Percentiles rank a stretch among this genome's conserved stretches.
Conservation (phyloP, 1,140 invertebrate species). For the Andricus grossulariae region DNA sequence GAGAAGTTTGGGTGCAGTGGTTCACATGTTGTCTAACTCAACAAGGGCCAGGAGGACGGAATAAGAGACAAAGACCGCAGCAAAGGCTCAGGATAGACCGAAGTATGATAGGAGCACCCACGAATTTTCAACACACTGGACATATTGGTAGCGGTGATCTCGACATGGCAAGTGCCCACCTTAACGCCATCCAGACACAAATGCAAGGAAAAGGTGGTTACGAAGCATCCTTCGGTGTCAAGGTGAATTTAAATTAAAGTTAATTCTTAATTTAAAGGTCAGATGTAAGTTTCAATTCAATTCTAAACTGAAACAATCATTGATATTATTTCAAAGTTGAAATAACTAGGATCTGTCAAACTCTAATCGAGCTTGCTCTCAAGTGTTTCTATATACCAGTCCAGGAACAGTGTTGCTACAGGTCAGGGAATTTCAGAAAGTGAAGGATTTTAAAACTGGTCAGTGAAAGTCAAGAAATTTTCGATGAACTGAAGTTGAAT, state of each 20-base stretch:
- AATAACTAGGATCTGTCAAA: too few relatives aligned
- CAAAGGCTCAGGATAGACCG: constrained; percentile 88
- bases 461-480: too few relatives aligned
- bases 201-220: constrained; percentile 94
- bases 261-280: too few relatives aligned
- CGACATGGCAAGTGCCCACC: constrained; percentile 83
- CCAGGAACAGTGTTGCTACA: too few relatives aligned
- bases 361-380: too few relatives aligned
- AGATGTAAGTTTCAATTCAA: too few relatives aligned
- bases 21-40: constrained; percentile 89
- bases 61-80: constrained; percentile 79
- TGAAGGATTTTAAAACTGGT: too few relatives aligned
- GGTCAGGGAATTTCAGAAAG: too few relatives aligned
- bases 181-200: constrained; percentile 87
- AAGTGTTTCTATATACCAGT: too few relatives aligned
- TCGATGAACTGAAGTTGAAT: too few relatives aligned
- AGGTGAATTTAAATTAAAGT: constrained; percentile 63
- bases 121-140: constrained; percentile 94
- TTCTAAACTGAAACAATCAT: too few relatives aligned
- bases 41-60: constrained; percentile 78
- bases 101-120: constrained; percentile 94
- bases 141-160: constrained; percentile 93
- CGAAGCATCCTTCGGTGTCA: constrained; percentile 81
- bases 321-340: too few relatives aligned
- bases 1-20: constrained; percentile 90